Percentiles rank a stretch among this genome's conserved stretches.
phyloP scores from a whole-genome alignment of 2,113 vertebrate species.

The Tachysurus fulvidraco region DNA sequence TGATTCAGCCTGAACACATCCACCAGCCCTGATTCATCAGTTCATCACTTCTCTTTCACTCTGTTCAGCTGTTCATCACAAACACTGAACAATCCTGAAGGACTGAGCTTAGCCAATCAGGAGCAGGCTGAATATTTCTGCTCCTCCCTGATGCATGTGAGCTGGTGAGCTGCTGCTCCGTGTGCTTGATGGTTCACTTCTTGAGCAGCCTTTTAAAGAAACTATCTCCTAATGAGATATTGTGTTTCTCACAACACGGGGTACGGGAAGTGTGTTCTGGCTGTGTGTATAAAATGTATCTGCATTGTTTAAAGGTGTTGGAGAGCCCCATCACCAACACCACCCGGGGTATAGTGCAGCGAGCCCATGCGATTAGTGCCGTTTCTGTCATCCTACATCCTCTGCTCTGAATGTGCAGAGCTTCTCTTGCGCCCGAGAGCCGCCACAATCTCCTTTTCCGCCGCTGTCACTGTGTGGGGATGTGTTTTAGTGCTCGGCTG shows the following conservation, averaged over 20 bases:
- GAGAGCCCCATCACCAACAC: background rate
- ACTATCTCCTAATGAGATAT: background rate
- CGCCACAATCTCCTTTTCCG: background rate
- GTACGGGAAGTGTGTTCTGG: background rate
- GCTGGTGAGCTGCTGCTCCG: background rate
- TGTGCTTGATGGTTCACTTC: background rate
- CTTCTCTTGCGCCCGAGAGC: background rate
- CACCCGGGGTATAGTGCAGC: background rate
- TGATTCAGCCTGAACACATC: background rate
- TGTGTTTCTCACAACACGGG: background rate
- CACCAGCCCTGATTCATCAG: background rate
- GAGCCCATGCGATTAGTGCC: background rate
- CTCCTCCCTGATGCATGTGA: background rate
- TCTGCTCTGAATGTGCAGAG: background rate
- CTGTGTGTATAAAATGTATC: background rate
- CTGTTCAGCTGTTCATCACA: no score
- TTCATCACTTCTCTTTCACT: background rate
- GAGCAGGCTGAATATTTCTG: background rate
- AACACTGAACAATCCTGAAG: background rate
- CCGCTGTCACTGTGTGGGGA: background rate
- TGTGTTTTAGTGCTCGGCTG: background rate
- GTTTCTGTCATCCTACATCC: conserved; percentile 1
- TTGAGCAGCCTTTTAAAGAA: background rate
- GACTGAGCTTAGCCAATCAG: background rate
- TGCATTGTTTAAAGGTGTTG: conserved; percentile 15